phyloP scores from a whole-genome alignment of 2,113 vertebrate genomes.

The Plotosus lineatus region DNA sequence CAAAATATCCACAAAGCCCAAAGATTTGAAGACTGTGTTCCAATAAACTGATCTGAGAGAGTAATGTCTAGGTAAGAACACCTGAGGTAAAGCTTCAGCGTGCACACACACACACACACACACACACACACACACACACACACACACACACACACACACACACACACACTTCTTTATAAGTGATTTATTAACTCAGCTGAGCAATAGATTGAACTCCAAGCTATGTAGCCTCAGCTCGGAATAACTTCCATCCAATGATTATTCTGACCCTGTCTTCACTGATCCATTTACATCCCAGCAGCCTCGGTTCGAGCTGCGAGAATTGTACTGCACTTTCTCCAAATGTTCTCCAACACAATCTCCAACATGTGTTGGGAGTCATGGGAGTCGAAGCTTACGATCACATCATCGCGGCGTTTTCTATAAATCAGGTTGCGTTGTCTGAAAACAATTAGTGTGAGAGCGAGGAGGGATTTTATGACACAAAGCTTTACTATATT shows the following conservation, averaged over 20 bases:
- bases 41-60: neutral
- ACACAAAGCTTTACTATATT: neutral
- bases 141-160: too few species aligned
- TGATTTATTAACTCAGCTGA: neutral
- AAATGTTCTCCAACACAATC: too few species aligned
- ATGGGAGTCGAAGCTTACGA: neutral
- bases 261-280: neutral
- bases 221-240: neutral
- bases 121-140: too few species aligned
- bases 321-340: too few species aligned
- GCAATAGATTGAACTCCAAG: neutral
- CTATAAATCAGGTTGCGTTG: neutral
- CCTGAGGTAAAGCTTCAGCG: conserved; percentile 1
- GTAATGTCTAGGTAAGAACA: conserved; percentile 5
- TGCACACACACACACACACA: too few species aligned
- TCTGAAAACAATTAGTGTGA: neutral
- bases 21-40: neutral
- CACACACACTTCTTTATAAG: too few species aligned
- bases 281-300: neutral
- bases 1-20: neutral
- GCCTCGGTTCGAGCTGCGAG: too few species aligned
- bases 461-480: neutral
- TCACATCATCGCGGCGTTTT: too few species aligned
- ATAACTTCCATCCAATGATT: neutral
- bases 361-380: neutral